Percentiles rank a stretch among this genome's conserved stretches.
These are phyloP conservation scores for Tenualosa thibaudeaui DNA, from an alignment of 2,797 vertebrate species.

Conservation along the genomic window DNA sequence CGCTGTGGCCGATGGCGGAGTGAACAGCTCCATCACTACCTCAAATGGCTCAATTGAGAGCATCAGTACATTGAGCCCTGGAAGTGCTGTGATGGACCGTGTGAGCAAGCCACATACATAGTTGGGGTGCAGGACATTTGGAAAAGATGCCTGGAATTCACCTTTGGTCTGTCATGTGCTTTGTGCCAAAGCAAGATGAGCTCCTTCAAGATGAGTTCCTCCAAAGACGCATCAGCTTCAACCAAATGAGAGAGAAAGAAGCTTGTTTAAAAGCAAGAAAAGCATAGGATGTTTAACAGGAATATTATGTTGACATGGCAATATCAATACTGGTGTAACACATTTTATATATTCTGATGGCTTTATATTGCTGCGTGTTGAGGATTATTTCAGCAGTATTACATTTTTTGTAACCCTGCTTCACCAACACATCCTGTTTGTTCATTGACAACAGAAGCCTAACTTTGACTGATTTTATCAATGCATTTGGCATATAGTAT, in stretches of 20 bases:
- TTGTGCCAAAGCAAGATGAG: constrained; percentile 10
- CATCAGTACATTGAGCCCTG: constrained; percentile 17
- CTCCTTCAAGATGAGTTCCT: not conserved
- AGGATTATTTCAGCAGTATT: not conserved
- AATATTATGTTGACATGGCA: not conserved
- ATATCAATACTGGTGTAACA: not conserved
- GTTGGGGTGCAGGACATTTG: not conserved
- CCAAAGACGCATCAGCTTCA: not conserved
- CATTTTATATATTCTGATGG: not conserved
- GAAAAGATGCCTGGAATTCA: constrained; percentile 1
- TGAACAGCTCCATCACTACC: constrained; percentile 34
- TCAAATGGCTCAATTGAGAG: constrained; percentile 50
- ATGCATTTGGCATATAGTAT: not conserved
- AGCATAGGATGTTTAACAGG: not conserved
- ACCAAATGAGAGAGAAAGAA: not conserved
- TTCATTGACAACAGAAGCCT: not conserved
- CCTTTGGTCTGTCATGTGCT: not conserved
- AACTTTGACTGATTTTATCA: not conserved
- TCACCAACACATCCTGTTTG: not conserved
- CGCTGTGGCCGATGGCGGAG: constrained; percentile 33
- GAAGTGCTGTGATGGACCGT: constrained; percentile 43
- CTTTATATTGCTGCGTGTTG: not conserved
- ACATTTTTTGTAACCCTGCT: not conserved
- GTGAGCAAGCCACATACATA: constrained; percentile 38
- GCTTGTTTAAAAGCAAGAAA: not conserved